Evolutionary conservation across 2,797 vertebrate species (phyloP).

Genomic region (Sylvia borin): DNA sequence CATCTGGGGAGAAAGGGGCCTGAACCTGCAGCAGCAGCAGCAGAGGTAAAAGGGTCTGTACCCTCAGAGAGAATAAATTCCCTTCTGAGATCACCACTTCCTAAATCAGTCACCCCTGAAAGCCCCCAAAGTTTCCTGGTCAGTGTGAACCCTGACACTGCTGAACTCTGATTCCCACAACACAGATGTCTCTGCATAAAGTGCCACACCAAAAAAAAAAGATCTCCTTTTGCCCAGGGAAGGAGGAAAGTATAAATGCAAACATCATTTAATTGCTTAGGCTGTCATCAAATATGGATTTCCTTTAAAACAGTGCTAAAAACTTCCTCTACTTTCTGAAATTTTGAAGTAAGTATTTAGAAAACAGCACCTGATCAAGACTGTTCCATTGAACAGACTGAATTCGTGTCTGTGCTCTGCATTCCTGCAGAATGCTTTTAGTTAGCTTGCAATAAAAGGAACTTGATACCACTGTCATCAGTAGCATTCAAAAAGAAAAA

Average conservation of each 20-base stretch:
- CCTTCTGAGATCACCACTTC: background rate
- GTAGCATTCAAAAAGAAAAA: background rate
- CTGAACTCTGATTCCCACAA: background rate
- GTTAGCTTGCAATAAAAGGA: background rate
- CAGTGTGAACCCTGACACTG: background rate
- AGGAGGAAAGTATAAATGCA: background rate
- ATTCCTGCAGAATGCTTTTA: background rate
- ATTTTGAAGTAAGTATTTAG: background rate
- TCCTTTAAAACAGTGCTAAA: background rate
- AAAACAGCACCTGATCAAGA: background rate
- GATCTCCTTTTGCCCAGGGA: background rate
- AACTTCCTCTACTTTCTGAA: background rate
- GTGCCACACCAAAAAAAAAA: background rate
- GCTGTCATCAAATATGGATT: background rate
- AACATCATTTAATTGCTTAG: background rate
- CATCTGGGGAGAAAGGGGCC: background rate
- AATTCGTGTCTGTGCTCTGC: background rate
- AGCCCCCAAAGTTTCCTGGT: background rate
- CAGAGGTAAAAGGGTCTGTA: accelerated
- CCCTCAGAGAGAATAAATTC: background rate
- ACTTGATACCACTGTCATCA: background rate
- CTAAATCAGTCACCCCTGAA: background rate
- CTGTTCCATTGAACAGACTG: background rate
- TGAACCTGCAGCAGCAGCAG: background rate
- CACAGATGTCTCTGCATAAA: background rate